Evolutionary conservation across 53 echinoderm and acorn worm genomes (phyloP).

Genomic region (Glandiceps talaboti): DNA sequence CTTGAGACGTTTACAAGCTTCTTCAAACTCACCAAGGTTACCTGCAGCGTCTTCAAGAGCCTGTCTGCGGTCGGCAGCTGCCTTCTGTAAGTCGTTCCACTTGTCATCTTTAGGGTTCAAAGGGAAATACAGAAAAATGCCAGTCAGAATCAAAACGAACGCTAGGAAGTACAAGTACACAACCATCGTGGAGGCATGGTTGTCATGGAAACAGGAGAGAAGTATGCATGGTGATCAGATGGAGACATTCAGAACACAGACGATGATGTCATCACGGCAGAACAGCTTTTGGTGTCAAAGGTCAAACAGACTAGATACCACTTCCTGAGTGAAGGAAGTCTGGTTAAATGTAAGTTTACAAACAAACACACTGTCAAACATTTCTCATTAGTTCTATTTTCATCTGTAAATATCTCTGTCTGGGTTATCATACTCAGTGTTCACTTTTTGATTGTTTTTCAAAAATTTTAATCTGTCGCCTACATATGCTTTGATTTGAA

Average conservation of each 20-base stretch:
- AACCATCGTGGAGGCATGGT: neutral
- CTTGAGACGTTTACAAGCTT: constrained; percentile 74
- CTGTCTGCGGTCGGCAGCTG: constrained; percentile 80
- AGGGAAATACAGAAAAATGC: neutral
- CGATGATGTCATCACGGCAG: neutral
- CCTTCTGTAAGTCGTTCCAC: constrained; percentile 93
- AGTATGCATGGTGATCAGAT: neutral
- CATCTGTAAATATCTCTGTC: neutral
- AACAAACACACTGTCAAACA: no score
- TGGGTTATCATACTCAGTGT: neutral
- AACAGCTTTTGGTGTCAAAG: neutral
- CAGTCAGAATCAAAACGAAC: neutral
- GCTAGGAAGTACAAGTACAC: neutral
- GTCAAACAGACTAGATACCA: no score
- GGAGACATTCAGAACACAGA: neutral
- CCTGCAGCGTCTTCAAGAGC: constrained; percentile 87
- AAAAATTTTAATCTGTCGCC: no score
- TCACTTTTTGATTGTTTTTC: neutral
- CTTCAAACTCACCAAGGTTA: constrained; percentile 87
- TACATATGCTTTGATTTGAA: no score
- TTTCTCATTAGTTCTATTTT: no score
- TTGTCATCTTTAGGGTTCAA: constrained; percentile 54
- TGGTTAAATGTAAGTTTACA: no score
- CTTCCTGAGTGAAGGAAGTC: no score
- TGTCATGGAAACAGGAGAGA: neutral